Base-by-base conservation (phyloP, 2,888 invertebrate genomes). In the Mamestra brassicae region DNA sequence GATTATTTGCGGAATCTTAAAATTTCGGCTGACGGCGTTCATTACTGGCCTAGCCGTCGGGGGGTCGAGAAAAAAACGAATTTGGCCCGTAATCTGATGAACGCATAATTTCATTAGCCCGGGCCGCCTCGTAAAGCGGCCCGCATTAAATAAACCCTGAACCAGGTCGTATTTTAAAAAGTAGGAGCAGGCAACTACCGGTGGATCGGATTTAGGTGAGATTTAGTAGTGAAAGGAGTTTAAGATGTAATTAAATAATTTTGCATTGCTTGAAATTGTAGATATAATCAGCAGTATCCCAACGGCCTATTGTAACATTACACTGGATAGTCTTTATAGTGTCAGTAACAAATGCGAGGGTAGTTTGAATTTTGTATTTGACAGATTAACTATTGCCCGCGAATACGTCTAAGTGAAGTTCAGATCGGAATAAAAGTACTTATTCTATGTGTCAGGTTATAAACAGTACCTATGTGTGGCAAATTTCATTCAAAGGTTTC, bases 81-180 rank as follows among this genome's bases (percentile, higher is more conserved):
- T 83, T 83, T 75, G 58, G 70, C 57, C 80, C 78, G 86, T 87
- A 87, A 85, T 82, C 81, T 81, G 81, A 85, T 78, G 82, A 86
- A 86, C 81, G 86, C 75, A 85, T 87, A 87, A 88, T 87, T 87
- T 87, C 80, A 87, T 88, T 87, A 87, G 74, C 64, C 72, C 76
- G 76, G 70, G 71, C 76, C 60, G 60, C 69, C 62, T 74, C 80
- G 83, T 85, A 78, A 82, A 84, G 60, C 67, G 75, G 71, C 52
- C 77, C 73, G 74, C 86, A 76, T 86, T 86, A 87, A 85, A 84
- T 85, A 84, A 84, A 78, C 83, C 78, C 72, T 57, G 67, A 61
- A 63, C 71, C 71, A 73, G 73, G 66, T 84, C 84, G 77, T 74
- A 80, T 77, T 84, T 77, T 74, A 77, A 80, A 77, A 80, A 79